Evolutionary conservation across 2,113 vertebrate genomes (phyloP), one percentile per base, ranked within the genome.

Genomic region (Zosterops hypoxanthus): DNA sequence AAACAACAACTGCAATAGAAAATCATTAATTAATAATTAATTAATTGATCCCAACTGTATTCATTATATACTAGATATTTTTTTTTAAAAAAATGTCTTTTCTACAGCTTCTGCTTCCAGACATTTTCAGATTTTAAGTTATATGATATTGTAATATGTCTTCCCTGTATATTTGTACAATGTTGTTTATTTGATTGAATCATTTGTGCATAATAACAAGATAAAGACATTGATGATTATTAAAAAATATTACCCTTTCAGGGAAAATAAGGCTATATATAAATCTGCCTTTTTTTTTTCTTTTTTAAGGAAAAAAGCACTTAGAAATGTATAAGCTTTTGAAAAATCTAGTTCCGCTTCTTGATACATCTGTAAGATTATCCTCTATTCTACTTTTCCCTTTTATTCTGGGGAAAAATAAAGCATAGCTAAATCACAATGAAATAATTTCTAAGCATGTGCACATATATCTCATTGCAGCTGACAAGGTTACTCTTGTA

Each of bases 371-470:
- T 49, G 16, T 70, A 49, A 57, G 12, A 61, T 33, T 86, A 14
- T 66, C 28, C 29, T 73, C 15, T 50, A 53, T 92, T 79, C 41
- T 66, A 53, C 55, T 7, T 85, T 76, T 89, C 33, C 10, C 24
- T 91, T 90, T 70, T 86, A 34, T 23, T 17, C 12, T 78, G 34
- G 14, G 52, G 49, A 36, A 87, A 89, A 92, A 39, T 73, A 86
- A 89, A 92, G 71, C 82, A 47, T n/a, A 86, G 14, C 22, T 77
- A 72, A 88, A 61, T 75, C 36, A 61, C 53, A 90, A 76, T 55
- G 73, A 95, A 94, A 82, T 33, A 75, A 23, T 83, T 89, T 91
- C 78, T 87, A 60, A 82, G 34, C 53, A 77, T 82, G 63, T 77
- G 42, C 46, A 77, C 42, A 39, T 87, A 41, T 46, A 81, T 81